Conservation (phyloP, 2,888 invertebrate genomes). For the Xanthia togata region DNA sequence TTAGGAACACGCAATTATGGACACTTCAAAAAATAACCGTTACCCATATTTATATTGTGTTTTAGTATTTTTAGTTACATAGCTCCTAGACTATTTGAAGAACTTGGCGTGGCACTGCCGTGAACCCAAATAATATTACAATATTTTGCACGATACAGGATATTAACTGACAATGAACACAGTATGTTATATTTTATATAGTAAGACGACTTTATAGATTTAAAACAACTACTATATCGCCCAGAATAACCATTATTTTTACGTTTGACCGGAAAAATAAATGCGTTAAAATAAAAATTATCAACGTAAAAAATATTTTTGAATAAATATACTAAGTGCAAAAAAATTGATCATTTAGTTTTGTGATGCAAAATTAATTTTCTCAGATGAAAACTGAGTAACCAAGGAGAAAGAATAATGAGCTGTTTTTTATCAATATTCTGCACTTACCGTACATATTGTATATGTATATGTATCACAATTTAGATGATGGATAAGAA, state of each 20-base stretch:
- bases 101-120: conserved; percentile 21
- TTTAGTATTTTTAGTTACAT: conserved; percentile 24
- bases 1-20: conserved; percentile 50
- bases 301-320: background rate
- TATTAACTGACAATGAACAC: conserved; percentile 58
- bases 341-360: background rate
- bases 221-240: conserved; percentile 56
- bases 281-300: background rate
- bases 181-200: conserved; percentile 54
- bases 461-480: background rate
- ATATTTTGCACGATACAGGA: conserved; percentile 57
- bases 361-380: background rate
- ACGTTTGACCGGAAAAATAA: background rate
- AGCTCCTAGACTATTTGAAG: conserved; percentile 25
- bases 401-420: background rate
- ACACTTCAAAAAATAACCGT: conserved; percentile 54
- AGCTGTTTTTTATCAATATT: background rate
- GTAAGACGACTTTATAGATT: conserved; percentile 41
- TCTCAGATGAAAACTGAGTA: too few species aligned
- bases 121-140: conserved; percentile 27
- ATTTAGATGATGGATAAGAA: background rate
- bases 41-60: conserved; percentile 25
- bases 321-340: background rate
- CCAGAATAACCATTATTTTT: conserved; percentile 15
- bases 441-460: background rate